Base-by-base conservation (phyloP, 2,797 vertebrate genomes). In the Eulemur albifrons region DNA sequence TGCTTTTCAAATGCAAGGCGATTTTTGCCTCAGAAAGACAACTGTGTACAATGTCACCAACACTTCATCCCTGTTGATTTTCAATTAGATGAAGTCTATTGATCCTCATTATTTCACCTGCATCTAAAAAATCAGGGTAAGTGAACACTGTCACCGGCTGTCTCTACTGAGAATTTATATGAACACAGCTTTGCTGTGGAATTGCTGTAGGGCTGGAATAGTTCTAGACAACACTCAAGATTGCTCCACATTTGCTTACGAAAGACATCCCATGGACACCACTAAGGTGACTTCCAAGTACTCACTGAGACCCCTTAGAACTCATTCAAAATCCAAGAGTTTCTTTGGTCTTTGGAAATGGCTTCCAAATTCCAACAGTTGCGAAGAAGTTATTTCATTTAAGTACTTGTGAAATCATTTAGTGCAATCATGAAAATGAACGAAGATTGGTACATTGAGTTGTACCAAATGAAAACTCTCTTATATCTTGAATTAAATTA, bases 161-260 rank as follows among this genome's bases (percentile, higher is more conserved):
- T 96, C 90, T 95, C 92, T 94, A 54, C 72, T 80, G 52, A 73
- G 96, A 79, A 88, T 32, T 45, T 30, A 25, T 5, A 4, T 2
- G 11, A 38, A 23, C 12, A 18, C 54, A 63, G 38, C 3, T 18
- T 61, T 3, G 7, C 23, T 35, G 48, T 4, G 54, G 65, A 83
- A 20, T 21, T 25, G 85, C 48, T 40, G 54, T 25, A 83, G 94
- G 80, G 30, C 52, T 94, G 43, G 70, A 92, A 81, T 38, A 40
- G 88, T 40, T 92, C 48, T 85, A 95, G 35, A 81, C n/a, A 88
- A 59, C 92, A 86, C 89, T 93, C 63, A 17, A 97, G 88, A 73
- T 50, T 76, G 94, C 93, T 89, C 96, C 57, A 72, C 81, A 57
- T 61, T 59, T 96, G 95, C 95, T 97, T 89, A 59, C 88, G 89